Percentiles rank a stretch among this genome's conserved stretches.
Conservation (phyloP, 2,888 invertebrate species). For the Odontomyia ornata region DNA sequence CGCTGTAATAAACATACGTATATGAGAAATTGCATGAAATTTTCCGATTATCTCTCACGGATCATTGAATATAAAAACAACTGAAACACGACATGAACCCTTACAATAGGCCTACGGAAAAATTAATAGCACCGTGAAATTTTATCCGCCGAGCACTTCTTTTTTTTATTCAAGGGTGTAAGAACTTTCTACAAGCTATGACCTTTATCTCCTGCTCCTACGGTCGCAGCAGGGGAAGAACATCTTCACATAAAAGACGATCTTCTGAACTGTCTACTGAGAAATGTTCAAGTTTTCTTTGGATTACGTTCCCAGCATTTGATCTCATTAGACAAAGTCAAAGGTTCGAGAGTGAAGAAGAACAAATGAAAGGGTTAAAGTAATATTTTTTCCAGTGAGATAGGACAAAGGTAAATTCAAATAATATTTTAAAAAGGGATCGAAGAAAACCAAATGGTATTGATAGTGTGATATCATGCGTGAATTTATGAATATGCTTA, state of each 20-base stretch:
- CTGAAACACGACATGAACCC: constrained; percentile 33
- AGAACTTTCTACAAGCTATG: not conserved
- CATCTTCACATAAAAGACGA: constrained; percentile 10
- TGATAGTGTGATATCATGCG: constrained; percentile 46
- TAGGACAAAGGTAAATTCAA: constrained; percentile 26
- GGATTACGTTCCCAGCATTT: constrained; percentile 28
- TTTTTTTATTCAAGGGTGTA: constrained; percentile 22
- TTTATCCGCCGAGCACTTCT: constrained; percentile 32
- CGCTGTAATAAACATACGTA: constrained; percentile 27
- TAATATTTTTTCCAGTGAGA: constrained; percentile 5
- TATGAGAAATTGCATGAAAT: constrained; percentile 46
- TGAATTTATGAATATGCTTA: constrained; percentile 48
- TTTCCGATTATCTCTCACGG: constrained; percentile 49
- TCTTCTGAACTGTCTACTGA: not conserved
- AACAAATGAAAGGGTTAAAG: constrained; percentile 37
- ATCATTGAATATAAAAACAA: constrained; percentile 48
- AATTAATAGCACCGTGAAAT: constrained; percentile 45
- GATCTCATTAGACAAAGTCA: constrained; percentile 40
- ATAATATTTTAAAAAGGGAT: constrained; percentile 34
- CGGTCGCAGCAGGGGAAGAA: not conserved
- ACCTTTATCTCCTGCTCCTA: constrained; percentile 1
- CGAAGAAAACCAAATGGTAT: constrained; percentile 36
- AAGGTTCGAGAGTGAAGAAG: constrained; percentile 11
- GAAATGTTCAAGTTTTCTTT: not conserved
- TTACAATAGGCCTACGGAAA: constrained; percentile 25